Evolutionary conservation across 2,888 invertebrate species (phyloP).

Genomic region (Cosmia pyralina): DNA sequence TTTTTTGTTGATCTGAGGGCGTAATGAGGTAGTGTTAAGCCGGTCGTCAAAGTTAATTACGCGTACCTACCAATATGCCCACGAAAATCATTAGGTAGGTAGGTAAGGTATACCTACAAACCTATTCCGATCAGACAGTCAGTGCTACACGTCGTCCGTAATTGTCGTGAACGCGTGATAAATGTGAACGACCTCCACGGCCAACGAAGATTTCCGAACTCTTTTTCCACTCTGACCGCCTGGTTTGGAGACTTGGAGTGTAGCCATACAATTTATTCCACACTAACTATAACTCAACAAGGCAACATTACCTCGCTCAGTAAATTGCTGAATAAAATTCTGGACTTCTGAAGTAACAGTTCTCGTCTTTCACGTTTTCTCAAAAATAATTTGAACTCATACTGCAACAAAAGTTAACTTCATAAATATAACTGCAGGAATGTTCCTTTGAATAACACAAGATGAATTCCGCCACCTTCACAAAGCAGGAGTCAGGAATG

Average conservation of each 20-base stretch:
- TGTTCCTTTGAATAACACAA: background rate
- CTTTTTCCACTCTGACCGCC: background rate
- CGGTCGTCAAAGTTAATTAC: background rate
- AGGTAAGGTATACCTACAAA: background rate
- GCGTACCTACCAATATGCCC: too few species aligned
- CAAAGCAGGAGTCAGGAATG: background rate
- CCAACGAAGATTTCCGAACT: background rate
- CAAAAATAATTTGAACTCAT: slow-evolving; percentile 84
- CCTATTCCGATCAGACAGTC: background rate
- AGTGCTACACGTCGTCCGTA: background rate
- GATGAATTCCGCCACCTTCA: background rate
- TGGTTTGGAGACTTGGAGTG: too few species aligned
- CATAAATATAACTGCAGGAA: background rate
- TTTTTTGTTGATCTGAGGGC: too few species aligned
- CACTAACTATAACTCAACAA: background rate
- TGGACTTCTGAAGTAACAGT: slow-evolving; percentile 83
- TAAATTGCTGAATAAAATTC: slow-evolving; percentile 85
- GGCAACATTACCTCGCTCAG: slow-evolving; percentile 79
- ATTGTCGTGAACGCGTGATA: background rate
- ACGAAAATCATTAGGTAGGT: background rate
- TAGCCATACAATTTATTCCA: background rate
- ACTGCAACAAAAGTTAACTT: slow-evolving; percentile 72
- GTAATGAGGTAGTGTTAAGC: background rate
- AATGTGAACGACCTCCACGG: background rate
- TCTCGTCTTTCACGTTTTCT: slow-evolving; percentile 85